A percentile compares a stretch with the other conserved stretches of the same genome.
These are phyloP conservation scores for Caenorhabditis doughertyi DNA, from an alignment of 2,888 invertebrate species.

Conservation along the genomic window DNA sequence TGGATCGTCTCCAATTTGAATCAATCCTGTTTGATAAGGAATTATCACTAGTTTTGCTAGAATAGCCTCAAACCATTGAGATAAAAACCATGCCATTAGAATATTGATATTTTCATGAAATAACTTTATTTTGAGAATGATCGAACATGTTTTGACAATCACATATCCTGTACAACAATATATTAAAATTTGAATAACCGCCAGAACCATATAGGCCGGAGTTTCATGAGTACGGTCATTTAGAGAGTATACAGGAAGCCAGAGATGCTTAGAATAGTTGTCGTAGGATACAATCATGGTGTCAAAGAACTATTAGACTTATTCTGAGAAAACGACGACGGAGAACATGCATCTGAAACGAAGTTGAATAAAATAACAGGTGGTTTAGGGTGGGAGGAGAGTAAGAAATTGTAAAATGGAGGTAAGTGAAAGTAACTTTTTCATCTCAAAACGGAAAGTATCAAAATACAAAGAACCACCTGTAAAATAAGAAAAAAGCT, in stretches of 20 bases:
- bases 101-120: constrained; percentile 28
- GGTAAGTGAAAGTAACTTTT: no score
- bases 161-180: constrained; percentile 22
- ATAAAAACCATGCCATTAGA: constrained; percentile 12
- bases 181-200: neutral
- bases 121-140: constrained; percentile 5
- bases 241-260: constrained; percentile 30
- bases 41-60: constrained; percentile 13
- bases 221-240: constrained; percentile 19
- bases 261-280: neutral
- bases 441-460: no score
- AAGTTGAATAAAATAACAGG: no score
- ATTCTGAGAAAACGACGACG: neutral
- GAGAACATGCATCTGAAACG: no score
- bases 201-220: neutral
- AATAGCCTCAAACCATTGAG: constrained; percentile 32
- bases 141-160: constrained; percentile 7
- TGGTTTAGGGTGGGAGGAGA: no score
- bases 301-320: no score
- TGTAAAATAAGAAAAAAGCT: no score
- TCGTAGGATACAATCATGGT: constrained; percentile 18
- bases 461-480: no score
- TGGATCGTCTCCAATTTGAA: constrained; percentile 6
- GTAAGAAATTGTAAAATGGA: no score
- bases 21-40: constrained; percentile 21